Conservation (phyloP, 2,113 vertebrate genomes). For the Chunga burmeisteri region DNA sequence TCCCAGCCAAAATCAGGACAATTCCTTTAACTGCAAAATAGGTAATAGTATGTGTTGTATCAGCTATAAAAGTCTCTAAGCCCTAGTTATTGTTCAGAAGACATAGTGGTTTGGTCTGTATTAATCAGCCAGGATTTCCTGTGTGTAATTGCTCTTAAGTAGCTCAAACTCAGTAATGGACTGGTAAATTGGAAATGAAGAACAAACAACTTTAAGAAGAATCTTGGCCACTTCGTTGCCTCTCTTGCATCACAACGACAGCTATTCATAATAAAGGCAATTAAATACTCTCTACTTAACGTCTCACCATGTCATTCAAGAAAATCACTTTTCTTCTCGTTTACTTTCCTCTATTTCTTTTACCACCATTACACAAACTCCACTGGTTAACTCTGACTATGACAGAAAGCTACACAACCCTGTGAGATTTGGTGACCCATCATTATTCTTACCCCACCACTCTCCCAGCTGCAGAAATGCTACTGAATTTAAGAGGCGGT, state of each 20-base stretch:
- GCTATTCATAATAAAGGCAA: background rate
- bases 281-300: background rate
- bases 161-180: background rate
- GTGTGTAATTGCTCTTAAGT: background rate
- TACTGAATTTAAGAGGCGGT: background rate
- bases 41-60: background rate
- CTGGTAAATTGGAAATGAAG: constrained; percentile 8
- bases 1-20: too few relatives aligned
- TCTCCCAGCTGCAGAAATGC: accelerated
- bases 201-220: constrained; percentile 3
- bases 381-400: background rate
- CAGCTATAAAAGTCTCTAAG: background rate
- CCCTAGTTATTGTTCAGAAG: background rate
- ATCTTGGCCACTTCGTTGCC: background rate
- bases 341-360: background rate
- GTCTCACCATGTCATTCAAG: background rate
- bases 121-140: constrained; percentile 1
- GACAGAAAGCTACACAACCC: background rate
- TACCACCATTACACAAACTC: background rate
- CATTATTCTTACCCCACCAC: background rate
- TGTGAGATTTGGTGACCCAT: accelerated
- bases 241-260: background rate
- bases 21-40: background rate
- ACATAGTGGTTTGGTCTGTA: background rate
- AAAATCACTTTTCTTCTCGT: background rate